Conservation (phyloP, 2,888 invertebrate species). For the Perizoma affinitatum region DNA sequence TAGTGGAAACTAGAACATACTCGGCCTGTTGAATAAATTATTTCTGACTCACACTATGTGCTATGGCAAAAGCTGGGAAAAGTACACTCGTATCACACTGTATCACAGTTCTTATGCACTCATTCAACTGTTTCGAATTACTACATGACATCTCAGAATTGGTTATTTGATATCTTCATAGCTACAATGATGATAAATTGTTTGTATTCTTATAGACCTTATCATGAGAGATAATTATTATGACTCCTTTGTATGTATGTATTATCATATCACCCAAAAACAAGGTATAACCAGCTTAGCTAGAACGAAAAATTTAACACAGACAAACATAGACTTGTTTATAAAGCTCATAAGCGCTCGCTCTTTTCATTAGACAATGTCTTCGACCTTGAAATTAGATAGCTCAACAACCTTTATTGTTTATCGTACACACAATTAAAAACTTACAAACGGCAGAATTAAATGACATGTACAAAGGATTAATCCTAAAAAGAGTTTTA, state of each 20-base stretch:
- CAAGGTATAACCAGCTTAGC: background rate
- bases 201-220: conserved; percentile 4
- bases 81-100: background rate
- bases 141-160: conserved; percentile 2
- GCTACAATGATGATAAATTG: conserved; percentile 1
- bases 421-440: too few species aligned
- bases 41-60: background rate
- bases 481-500: too few species aligned
- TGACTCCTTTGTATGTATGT: conserved; percentile 1
- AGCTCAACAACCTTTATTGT: too few species aligned
- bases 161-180: conserved; percentile 4
- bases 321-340: too few species aligned
- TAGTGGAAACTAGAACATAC: too few species aligned
- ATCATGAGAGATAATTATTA: conserved; percentile 12
- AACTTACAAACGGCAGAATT: too few species aligned
- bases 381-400: too few species aligned
- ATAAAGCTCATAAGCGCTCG: too few species aligned
- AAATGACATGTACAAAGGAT: too few species aligned
- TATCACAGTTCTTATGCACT: background rate
- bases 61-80: background rate
- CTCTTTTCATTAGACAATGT: too few species aligned
- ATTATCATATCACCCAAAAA: conserved; percentile 13
- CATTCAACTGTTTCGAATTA: conserved; percentile 2
- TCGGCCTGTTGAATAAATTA: too few species aligned
- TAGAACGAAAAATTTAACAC: too few species aligned